Evolutionary conservation across 2,888 invertebrate species (phyloP), one percentile per base, ranked within the genome.

Genomic region (Neria commutata): DNA sequence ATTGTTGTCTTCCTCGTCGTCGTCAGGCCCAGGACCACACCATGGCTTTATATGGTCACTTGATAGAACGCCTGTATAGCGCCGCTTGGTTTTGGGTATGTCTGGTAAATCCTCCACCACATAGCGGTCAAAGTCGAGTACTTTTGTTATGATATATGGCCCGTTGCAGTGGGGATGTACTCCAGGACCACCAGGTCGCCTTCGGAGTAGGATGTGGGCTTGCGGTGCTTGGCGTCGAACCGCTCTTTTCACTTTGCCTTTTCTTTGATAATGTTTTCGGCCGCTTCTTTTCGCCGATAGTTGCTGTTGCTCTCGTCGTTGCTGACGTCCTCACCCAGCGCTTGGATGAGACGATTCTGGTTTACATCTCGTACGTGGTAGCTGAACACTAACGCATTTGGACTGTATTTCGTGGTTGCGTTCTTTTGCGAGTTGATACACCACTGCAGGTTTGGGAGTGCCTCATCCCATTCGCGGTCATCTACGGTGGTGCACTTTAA

Each of bases 381-480:
- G 57, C 67, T 62, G 34, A 61, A 68, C 4, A 66, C 53, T 3
- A 67, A n/a, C 11, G 66, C 61, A 1, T 62, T 64, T 3, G 67
- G 63, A 2, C 55, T 47, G 37, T 55, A 57, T 26, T 34, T 52
- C 1, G 56, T 63, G 3, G 59, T 56, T 29, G 61, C n/a, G 23
- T 59, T 63, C 2, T 59, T 17, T 54, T 66, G 62, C 1, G 60
- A 59, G 21, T 66, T 66, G 1, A 66, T 42, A 10, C 50, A 59
- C 63, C 63, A 69, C 37, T 67, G 64, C 5, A 65, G 16, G 6
- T 42, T 54, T 6, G 60, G 59, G 1, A 67, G 19, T 2, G 58
- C 48, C 1, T 17, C 11, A 19, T 67, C 68, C 65, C 63, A 68
- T 10, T 62, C 53, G 21, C 54, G 63, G 14, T 48, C 25, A 5